Percentiles rank a stretch among this genome's conserved stretches.
Evolutionary conservation across 2,797 vertebrate species (phyloP).

Genomic region (Lutjanus campechanus): DNA sequence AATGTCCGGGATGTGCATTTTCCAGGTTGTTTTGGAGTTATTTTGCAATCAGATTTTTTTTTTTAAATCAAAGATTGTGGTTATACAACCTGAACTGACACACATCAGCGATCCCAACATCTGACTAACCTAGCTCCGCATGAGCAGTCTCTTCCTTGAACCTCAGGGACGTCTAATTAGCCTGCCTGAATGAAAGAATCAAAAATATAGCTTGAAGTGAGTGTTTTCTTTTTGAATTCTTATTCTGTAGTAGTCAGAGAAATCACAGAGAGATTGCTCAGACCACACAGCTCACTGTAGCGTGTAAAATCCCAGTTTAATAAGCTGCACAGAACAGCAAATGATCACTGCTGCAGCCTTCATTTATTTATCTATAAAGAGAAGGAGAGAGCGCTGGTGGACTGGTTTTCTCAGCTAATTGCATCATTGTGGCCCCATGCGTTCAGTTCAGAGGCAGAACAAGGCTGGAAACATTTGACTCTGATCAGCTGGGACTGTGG

Average conservation of each 20-base stretch:
- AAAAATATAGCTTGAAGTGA: conserved; percentile 16
- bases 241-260: conserved; percentile 7
- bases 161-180: conserved; percentile 22
- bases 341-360: conserved; percentile 33
- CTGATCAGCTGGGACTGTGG: conserved; percentile 43
- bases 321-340: conserved; percentile 39
- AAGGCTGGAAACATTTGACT: conserved; percentile 33
- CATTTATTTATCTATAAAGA: conserved; percentile 30
- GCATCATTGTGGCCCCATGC: conserved; percentile 15
- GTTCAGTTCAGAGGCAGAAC: conserved; percentile 37
- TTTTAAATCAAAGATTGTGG: conserved; percentile 6
- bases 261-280: neutral
- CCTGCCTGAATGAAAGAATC: conserved; percentile 4
- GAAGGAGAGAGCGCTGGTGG: neutral
- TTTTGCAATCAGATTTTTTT: no score
- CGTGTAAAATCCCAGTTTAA: conserved; percentile 34
- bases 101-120: conserved; percentile 15
- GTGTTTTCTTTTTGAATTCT: conserved; percentile 11
- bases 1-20: neutral
- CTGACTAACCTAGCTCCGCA: conserved; percentile 6
- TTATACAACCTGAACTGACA: neutral
- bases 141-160: neutral
- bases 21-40: neutral
- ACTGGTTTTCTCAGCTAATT: conserved; percentile 44
- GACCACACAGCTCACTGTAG: conserved; percentile 19